These are phyloP conservation scores for Nautilus pompilius DNA, from an alignment of 1,140 invertebrate genomes.

Conservation along the genomic window DNA sequence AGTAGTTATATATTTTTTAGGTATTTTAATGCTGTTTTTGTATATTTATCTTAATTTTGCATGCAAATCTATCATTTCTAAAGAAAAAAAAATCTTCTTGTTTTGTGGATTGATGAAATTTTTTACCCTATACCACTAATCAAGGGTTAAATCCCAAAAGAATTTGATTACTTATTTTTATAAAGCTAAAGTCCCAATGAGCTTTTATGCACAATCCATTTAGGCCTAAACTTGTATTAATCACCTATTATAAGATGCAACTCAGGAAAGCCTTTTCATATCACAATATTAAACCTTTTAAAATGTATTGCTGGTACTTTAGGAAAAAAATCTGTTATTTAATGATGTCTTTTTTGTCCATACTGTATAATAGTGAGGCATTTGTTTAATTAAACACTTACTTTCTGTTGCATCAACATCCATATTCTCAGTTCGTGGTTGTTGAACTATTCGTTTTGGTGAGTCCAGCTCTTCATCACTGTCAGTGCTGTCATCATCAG, in stretches of 20 bases:
- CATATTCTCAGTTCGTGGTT: constrained; percentile 50
- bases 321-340: background rate
- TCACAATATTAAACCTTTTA: background rate
- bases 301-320: background rate
- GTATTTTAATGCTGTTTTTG: too few relatives aligned
- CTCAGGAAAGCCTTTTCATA: background rate
- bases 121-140: too few relatives aligned
- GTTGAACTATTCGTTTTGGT: constrained; percentile 41
- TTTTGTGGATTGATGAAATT: too few relatives aligned
- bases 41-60: too few relatives aligned
- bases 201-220: background rate
- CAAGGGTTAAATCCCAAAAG: too few relatives aligned
- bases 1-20: too few relatives aligned
- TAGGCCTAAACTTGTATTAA: background rate
- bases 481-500: constrained; percentile 39
- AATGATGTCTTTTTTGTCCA: background rate
- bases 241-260: background rate
- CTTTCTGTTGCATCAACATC: constrained; percentile 58
- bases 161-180: too few relatives aligned
- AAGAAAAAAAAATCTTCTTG: too few relatives aligned
- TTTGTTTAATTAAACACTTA: constrained; percentile 30
- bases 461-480: constrained; percentile 53
- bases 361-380: background rate
- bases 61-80: too few relatives aligned
- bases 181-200: too few relatives aligned